Evolutionary conservation across 2,113 vertebrate species (phyloP), one percentile per base, ranked within the genome.

Genomic region (Empidonax traillii): DNA sequence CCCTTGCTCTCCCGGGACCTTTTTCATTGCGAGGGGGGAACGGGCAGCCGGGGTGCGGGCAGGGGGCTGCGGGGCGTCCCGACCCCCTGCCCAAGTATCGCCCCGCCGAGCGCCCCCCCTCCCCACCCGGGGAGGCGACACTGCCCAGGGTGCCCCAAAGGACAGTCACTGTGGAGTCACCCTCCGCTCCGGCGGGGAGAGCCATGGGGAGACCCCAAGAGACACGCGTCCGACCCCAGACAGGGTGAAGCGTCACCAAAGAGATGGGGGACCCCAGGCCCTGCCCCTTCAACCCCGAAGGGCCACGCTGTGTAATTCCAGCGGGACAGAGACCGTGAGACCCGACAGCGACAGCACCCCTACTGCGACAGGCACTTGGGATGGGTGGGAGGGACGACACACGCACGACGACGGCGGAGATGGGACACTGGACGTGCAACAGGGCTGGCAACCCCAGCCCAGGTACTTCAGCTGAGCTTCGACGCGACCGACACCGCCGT

Each of bases 21-120:
- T 27, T 9, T 0, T 3, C 28, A 5, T 27, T 27, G 49, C 1
- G 12, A 30, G 14, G 6, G 5, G 14, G 7, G 2, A 17, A 11
- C 13, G 2, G 12, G 25, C 41, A 55, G 27, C 4, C 18, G 6
- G 22, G 4, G 33, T n/a, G 31, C 3, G 20, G 30, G 35, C 21
- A 37, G 6, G 12, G 12, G 37, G 43, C 39, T 46, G 31, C 5
- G 16, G 27, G 27, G 35, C 11, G 8, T 12, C 39, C 33, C 24
- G 4, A 30, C 15, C 15, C 35, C 23, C 20, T 3, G 10, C 20
- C 20, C 4, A 0, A 18, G 20, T n/a, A 13, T 9, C 39, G 47
- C 23, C 31, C 21, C 8, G 3, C 12, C 43, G 33, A 55, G 12
- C 10, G 8, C 6, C 19, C 24, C 27, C 12, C 14, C 10, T 39